Conservation (phyloP, 2,113 vertebrate genomes). For the Toxostoma redivivum region DNA sequence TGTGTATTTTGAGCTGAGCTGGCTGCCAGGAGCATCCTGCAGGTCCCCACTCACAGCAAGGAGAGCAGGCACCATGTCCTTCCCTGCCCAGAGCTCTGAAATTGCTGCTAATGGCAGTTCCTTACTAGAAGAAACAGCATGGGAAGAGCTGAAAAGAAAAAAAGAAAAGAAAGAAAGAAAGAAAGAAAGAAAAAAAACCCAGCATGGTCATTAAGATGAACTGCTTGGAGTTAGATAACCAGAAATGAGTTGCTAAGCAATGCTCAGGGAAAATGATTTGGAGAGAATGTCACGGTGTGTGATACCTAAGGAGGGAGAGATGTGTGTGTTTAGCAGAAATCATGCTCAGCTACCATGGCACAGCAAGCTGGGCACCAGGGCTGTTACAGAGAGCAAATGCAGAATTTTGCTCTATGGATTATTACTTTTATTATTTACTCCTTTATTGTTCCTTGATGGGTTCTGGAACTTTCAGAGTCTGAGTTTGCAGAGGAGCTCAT, state of each 20-base stretch:
- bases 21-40: background rate
- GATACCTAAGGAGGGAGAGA: background rate
- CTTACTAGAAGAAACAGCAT: background rate
- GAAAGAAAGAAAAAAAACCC: no score
- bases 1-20: background rate
- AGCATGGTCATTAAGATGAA: background rate
- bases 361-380: background rate
- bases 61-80: background rate
- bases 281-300: background rate
- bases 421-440: background rate
- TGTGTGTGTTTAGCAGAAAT: background rate
- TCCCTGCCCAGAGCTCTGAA: background rate
- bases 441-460: background rate
- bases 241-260: slow-evolving; percentile 12
- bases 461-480: background rate
- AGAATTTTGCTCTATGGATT: background rate
- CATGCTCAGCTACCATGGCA: background rate
- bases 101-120: background rate
- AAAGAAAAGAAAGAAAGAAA: no score
- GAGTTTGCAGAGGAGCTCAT: background rate
- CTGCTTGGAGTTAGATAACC: background rate
- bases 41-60: background rate
- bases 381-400: background rate
- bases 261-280: background rate
- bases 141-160: background rate